These are phyloP conservation scores for Entomobrya multifasciata DNA, from an alignment of 2,888 invertebrate genomes.

Conservation along the genomic window DNA sequence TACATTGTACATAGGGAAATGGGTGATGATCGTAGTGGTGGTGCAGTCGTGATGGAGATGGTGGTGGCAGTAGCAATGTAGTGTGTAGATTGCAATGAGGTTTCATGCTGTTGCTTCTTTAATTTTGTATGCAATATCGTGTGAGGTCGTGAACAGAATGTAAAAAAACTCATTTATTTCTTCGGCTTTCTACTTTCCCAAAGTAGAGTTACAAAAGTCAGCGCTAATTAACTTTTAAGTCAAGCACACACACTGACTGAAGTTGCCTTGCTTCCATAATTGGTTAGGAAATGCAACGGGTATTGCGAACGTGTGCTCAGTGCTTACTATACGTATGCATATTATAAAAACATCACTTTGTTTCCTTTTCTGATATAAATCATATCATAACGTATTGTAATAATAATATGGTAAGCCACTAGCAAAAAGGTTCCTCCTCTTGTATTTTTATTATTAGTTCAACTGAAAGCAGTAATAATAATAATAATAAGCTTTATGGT, in stretches of 20 bases:
- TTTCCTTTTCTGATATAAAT: slow-evolving; percentile 4
- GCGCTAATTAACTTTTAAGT: slow-evolving; percentile 75
- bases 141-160: slow-evolving; percentile 74
- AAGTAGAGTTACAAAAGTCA: slow-evolving; percentile 71
- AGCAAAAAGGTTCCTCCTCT: too few relatives aligned
- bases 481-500: slow-evolving; percentile 21
- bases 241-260: slow-evolving; percentile 68
- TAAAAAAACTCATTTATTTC: slow-evolving; percentile 74
- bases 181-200: slow-evolving; percentile 65
- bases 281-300: slow-evolving; percentile 56
- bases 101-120: slow-evolving; percentile 68
- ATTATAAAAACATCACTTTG: slow-evolving; percentile 24
- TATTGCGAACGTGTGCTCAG: background rate
- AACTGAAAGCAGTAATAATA: slow-evolving; percentile 26
- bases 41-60: slow-evolving; percentile 11
- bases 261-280: slow-evolving; percentile 59
- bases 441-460: background rate
- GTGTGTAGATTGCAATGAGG: slow-evolving; percentile 29
- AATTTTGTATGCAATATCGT: slow-evolving; percentile 74
- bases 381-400: background rate
- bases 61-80: background rate
- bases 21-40: slow-evolving; percentile 39
- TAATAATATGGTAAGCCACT: slow-evolving; percentile 9
- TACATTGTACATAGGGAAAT: slow-evolving; percentile 20
- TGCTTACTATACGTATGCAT: background rate